These are phyloP conservation scores for Echinometra lucunter DNA, from an alignment of 53 echinoderm and acorn worm genomes.

Conservation along the genomic window DNA sequence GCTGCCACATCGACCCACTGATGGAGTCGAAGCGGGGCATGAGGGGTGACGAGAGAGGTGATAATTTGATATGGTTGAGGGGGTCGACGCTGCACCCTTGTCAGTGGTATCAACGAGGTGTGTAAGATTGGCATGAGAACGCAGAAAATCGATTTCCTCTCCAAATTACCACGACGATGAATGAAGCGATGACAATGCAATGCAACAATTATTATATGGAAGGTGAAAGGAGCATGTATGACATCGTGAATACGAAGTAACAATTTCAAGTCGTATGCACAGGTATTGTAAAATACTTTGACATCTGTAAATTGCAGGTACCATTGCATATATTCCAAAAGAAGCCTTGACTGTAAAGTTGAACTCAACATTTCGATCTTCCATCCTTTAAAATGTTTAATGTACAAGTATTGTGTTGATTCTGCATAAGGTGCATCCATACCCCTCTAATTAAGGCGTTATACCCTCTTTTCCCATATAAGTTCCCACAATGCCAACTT, in stretches of 20 bases:
- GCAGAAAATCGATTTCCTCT: conserved; percentile 64
- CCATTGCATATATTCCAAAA: not conserved
- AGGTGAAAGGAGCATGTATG: not conserved
- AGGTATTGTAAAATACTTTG: not conserved
- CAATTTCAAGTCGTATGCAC: not conserved
- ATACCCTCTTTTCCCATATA: not conserved
- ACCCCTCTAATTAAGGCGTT: not conserved
- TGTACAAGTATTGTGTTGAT: no score
- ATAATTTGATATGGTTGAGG: conserved; percentile 62
- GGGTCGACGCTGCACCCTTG: conserved; percentile 43
- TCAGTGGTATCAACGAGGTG: conserved; percentile 52
- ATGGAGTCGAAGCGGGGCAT: not conserved
- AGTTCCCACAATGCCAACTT: not conserved
- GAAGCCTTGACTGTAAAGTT: not conserved
- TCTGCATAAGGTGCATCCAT: not conserved
- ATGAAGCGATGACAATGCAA: conserved; percentile 43
- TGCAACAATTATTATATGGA: conserved; percentile 16
- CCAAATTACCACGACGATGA: conserved; percentile 49
- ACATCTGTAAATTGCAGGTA: not conserved
- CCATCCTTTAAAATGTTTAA: not conserved
- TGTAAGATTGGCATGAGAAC: conserved; percentile 62
- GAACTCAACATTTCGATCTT: not conserved
- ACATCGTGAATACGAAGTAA: not conserved
- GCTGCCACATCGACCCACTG: not conserved
- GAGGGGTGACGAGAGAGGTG: conserved; percentile 59